Evolutionary conservation across 2,113 vertebrate genomes (phyloP).

Genomic region (Myrmophylax atrothorax): DNA sequence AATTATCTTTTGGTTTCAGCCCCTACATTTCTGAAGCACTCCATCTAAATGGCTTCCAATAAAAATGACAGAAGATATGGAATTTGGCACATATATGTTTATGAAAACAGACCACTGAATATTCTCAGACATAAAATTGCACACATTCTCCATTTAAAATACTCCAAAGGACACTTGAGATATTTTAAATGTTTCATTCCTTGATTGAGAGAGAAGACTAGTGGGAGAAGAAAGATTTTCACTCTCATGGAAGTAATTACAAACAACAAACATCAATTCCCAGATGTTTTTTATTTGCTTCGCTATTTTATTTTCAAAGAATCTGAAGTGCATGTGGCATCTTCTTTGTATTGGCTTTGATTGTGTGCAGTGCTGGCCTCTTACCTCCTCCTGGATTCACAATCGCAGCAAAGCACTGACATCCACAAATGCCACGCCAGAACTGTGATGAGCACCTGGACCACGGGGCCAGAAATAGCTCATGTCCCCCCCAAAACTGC

Average conservation of each 20-base stretch:
- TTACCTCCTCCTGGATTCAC: not conserved
- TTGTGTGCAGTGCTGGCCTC: not conserved
- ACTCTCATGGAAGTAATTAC: conserved; percentile 19
- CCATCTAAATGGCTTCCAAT: conserved; percentile 27
- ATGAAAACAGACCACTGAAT: conserved; percentile 32
- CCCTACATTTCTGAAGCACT: not conserved
- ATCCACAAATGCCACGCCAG: not conserved
- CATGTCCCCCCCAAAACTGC: accelerated
- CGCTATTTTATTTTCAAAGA: conserved; percentile 12
- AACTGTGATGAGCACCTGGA: not conserved
- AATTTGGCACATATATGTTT: conserved; percentile 31
- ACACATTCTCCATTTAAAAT: conserved; percentile 6
- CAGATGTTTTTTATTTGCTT: conserved; percentile 13
- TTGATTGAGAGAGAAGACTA: not conserved
- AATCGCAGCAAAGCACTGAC: not conserved
- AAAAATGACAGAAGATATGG: conserved; percentile 29
- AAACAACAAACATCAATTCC: conserved; percentile 20
- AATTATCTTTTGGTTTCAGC: conserved; percentile 36
- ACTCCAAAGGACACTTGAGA: conserved; percentile 39
- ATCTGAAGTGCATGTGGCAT: conserved; percentile 4
- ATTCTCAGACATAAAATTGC: conserved; percentile 29
- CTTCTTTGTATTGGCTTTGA: not conserved
- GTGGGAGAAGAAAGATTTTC: conserved; percentile 5
- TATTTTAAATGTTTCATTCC: conserved; percentile 25
- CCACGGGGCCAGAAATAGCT: not conserved